A percentile compares a stretch with the other conserved stretches of the same genome.
These are phyloP conservation scores for Kuschelorhynchus macadamiae DNA, from an alignment of 2,888 invertebrate species.

Conservation along the genomic window DNA sequence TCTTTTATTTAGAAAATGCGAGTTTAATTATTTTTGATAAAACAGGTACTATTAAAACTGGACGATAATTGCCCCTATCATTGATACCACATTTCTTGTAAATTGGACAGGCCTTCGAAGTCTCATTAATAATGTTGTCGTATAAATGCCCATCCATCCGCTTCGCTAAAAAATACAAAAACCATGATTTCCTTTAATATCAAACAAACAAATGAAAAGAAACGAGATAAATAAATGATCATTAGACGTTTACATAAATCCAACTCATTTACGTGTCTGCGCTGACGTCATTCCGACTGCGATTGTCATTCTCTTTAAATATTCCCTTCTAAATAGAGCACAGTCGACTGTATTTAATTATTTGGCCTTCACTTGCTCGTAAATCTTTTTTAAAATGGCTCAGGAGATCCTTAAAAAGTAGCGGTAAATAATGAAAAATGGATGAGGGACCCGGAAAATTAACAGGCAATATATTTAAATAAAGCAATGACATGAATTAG, in stretches of 20 bases:
- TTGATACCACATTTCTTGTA: too few species aligned
- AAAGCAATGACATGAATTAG: slow-evolving; percentile 26
- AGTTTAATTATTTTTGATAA: too few species aligned
- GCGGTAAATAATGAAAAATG: slow-evolving; percentile 44
- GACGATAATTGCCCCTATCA: too few species aligned
- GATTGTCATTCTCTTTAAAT: not conserved
- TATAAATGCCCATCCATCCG: too few species aligned
- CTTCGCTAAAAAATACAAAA: too few species aligned
- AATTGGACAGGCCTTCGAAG: too few species aligned
- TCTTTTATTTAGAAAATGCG: too few species aligned
- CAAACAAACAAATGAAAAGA: not conserved
- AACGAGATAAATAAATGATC: not conserved
- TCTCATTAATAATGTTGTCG: too few species aligned
- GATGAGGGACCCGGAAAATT: slow-evolving; percentile 34
- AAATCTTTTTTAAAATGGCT: slow-evolving; percentile 35
- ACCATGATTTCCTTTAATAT: too few species aligned
- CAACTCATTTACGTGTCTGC: not conserved
- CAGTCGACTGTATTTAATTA: slow-evolving; percentile 26
- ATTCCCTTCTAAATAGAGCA: slow-evolving; percentile 1
- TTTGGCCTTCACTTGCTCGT: slow-evolving; percentile 17
- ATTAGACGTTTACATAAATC: not conserved
- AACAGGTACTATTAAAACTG: too few species aligned
- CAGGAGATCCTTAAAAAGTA: slow-evolving; percentile 27
- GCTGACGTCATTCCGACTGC: not conserved
- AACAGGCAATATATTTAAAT: slow-evolving; percentile 46